Evolutionary conservation across 2,888 invertebrate genomes (phyloP), one percentile per base, ranked within the genome.

Genomic region (Yponomeuta evonymella): DNA sequence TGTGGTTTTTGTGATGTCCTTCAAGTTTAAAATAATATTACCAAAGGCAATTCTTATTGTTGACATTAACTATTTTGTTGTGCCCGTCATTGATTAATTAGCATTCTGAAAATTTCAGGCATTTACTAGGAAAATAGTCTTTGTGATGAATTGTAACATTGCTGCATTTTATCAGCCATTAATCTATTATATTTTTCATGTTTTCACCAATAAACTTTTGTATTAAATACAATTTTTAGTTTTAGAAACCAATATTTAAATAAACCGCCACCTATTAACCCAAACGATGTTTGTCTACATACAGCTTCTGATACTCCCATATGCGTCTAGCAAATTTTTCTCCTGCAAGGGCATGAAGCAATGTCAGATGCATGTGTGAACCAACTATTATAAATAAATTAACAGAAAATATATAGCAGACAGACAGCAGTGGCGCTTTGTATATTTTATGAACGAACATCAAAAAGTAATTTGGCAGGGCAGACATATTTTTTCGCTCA

Each of bases 201-300:
- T 92, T 92, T 92, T 92, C 92, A 92, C 92, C 92, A 92, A 92
- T 92, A 92, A 91, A 92, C 89, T 90, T 92, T 92, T 92, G 92
- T 92, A 92, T 92, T 90, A 91, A 91, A 92, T 92, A 91, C 90
- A 91, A 89, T 88, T 90, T 91, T 92, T 92, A 92, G 92, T 92
- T 92, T 92, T 90, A 91, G 91, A 91, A 71, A 90, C 88, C 88
- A 88, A 88, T 88, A 88, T 85, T 87, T 85, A 86, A 90, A 90
- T 89, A 89, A 90, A 90, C 87, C 87, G 82, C 86, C 87, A 90
- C 92, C 91, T 89, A 84, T 86, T 85, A 86, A 88, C 87, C 90
- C 89, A 80, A 81, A 84, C 81, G 81, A 88, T 89, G 83, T 89
- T 88, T 89, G 77, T 84, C 79, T 83, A 70, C 65, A 65, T 69